Base-by-base conservation (phyloP, 2,888 invertebrate species). In the Corythucha ciliata region DNA sequence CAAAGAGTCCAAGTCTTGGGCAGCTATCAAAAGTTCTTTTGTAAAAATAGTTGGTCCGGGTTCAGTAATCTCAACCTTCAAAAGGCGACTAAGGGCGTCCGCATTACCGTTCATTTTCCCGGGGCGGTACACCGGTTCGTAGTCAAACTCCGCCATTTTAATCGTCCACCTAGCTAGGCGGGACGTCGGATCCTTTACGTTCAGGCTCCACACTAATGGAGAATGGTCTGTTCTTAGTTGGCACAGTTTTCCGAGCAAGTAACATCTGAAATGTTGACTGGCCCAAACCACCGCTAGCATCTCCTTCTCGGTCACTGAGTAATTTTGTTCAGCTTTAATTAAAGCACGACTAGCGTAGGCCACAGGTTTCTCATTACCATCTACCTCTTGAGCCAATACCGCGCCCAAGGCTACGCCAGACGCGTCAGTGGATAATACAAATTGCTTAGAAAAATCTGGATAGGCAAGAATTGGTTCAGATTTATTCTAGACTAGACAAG, bases 211-310 rank as follows among this genome's bases (percentile, higher is more conserved):
- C 4, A 57, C 59, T 3, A 69, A 46, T 1, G 66, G 66, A 45
- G 63, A 59, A 52, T 69, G 69, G 46, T 70, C 69, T 0, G 67
- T 69, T 3, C 65, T 61, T 0, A 70, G 66, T 0, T 52, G 62
- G 27, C 70, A 69, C 48, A 62, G 59, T 22, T 57, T 58, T 8
- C 66, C 66, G 34, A 61, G 65, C 1, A 67, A 37, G 53, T 66
- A 66, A 3, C 64, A 63, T 48, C 62, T 45, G 42, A 62, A 65
- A 57, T 62, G 57, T 36, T 62, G 60, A 10, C 61, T 54, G 8
- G 62, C 60, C 58, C 60, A 64, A 21, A 65, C 58, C 2, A 66
- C 61, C 7, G 63, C 65, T 6, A 48, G 18, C 10, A 48, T 10
- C 22, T 48, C 48, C 6, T 22, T 3, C 16, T 47, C 47, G 3